These are phyloP conservation scores for Ophion ellenae DNA, from an alignment of 2,888 invertebrate species.

Conservation along the genomic window DNA sequence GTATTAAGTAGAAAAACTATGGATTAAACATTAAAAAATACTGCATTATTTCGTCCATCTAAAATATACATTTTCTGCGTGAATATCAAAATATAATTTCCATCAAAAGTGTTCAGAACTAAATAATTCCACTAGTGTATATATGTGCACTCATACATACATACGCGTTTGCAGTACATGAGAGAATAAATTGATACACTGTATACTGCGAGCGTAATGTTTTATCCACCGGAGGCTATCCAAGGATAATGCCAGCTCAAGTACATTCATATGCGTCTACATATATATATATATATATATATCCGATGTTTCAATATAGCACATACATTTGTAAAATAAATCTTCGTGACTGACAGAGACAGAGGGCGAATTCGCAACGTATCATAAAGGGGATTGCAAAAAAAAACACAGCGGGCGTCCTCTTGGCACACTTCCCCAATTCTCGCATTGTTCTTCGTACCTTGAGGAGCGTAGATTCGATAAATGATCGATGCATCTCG, in stretches of 20 bases:
- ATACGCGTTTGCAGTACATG: constrained; percentile 39
- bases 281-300: neutral
- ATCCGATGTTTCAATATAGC: constrained; percentile 16
- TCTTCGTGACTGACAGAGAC: constrained; percentile 45
- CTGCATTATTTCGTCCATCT: too few species aligned
- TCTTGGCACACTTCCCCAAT: constrained; percentile 79
- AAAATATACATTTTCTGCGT: too few species aligned
- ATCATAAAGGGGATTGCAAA: constrained; percentile 40
- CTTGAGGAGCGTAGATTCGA: constrained; percentile 58
- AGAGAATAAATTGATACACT: constrained; percentile 60
- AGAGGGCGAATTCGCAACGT: constrained; percentile 35
- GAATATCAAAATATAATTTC: too few species aligned
- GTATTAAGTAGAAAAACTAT: too few species aligned
- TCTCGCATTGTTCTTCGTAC: constrained; percentile 76
- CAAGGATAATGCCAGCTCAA: constrained; percentile 29
- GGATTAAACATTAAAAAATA: too few species aligned
- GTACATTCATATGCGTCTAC: neutral
- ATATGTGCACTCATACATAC: neutral
- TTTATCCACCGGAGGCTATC: constrained; percentile 50
- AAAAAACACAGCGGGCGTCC: constrained; percentile 6
- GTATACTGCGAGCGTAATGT: constrained; percentile 45
- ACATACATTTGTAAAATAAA: constrained; percentile 40
- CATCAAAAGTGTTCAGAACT: too few species aligned
- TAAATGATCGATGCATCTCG: constrained; percentile 53
- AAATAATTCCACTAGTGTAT: too few species aligned